Conservation (phyloP, 2,888 invertebrate species). For the Mechanitis messenoides region DNA sequence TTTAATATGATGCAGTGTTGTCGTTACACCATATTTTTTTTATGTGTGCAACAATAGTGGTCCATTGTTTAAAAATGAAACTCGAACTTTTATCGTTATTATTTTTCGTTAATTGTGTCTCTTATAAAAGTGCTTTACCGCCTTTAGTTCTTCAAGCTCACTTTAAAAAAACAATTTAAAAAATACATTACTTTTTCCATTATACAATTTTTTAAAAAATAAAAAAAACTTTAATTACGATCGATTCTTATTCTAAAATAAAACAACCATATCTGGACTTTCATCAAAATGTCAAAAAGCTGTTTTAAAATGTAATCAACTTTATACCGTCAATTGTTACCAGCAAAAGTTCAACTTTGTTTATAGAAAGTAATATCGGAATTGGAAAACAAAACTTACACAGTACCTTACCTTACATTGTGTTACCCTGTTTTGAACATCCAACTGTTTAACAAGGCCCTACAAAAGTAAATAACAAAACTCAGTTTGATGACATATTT, state of each 20-base stretch:
- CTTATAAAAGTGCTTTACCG: not conserved
- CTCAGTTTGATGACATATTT: not conserved
- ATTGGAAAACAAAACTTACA: conserved; percentile 17
- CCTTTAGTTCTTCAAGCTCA: not conserved
- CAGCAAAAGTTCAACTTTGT: conserved; percentile 9
- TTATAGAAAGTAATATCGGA: conserved; percentile 17
- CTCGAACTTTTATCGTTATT: not conserved
- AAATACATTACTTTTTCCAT: not conserved
- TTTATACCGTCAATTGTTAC: conserved; percentile 18
- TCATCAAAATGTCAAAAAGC: not conserved
- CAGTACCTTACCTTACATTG: too few relatives aligned
- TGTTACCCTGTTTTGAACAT: conserved; percentile 6
- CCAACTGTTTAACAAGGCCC: not conserved
- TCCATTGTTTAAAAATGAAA: not conserved
- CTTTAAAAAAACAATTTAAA: not conserved
- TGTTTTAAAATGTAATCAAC: conserved; percentile 2
- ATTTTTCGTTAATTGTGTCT: not conserved
- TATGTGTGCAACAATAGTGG: not conserved
- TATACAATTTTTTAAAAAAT: too few relatives aligned
- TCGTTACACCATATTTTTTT: not conserved
- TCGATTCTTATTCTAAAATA: too few relatives aligned
- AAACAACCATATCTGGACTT: too few relatives aligned
- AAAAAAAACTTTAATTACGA: too few relatives aligned
- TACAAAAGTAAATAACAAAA: not conserved
- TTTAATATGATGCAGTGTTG: not conserved